Evolutionary conservation across 2,888 invertebrate species (phyloP).

Genomic region (Apodemia zela): DNA sequence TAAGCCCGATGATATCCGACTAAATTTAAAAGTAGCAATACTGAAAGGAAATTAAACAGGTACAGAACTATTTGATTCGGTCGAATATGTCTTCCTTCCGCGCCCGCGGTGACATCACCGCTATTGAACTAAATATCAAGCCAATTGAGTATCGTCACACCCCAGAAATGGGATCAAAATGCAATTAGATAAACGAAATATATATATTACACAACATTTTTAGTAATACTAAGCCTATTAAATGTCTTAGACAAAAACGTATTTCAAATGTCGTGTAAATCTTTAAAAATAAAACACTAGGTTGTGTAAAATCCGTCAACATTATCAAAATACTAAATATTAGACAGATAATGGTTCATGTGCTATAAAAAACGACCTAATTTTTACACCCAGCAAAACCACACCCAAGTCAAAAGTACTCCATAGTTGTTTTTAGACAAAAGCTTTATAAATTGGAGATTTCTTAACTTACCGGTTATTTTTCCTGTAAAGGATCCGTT

Average conservation of each 20-base stretch:
- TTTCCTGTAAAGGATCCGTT: conserved; percentile 49
- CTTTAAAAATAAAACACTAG: too few relatives aligned
- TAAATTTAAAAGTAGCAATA: conserved; percentile 2
- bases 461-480: conserved; percentile 58
- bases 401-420: conserved; percentile 56
- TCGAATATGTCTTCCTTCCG: conserved; percentile 3
- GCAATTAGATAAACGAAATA: conserved; percentile 31
- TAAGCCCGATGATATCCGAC: conserved; percentile 2
- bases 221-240: background rate
- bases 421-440: background rate
- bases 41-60: conserved; percentile 4
- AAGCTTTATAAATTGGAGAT: conserved; percentile 5
- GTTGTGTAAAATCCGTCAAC: too few relatives aligned
- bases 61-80: background rate
- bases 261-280: conserved; percentile 15
- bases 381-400: conserved; percentile 47
- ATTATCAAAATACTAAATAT: conserved; percentile 39
- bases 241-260: conserved; percentile 15
- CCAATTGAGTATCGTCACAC: conserved; percentile 15
- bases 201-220: conserved; percentile 15
- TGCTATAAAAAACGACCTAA: conserved; percentile 55
- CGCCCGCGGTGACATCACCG: conserved; percentile 12
- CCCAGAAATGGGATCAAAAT: conserved; percentile 35
- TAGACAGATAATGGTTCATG: conserved; percentile 34
- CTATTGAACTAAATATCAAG: conserved; percentile 13